Conservation (phyloP, 2,888 invertebrate genomes). For the Pilophorus perplexus region DNA sequence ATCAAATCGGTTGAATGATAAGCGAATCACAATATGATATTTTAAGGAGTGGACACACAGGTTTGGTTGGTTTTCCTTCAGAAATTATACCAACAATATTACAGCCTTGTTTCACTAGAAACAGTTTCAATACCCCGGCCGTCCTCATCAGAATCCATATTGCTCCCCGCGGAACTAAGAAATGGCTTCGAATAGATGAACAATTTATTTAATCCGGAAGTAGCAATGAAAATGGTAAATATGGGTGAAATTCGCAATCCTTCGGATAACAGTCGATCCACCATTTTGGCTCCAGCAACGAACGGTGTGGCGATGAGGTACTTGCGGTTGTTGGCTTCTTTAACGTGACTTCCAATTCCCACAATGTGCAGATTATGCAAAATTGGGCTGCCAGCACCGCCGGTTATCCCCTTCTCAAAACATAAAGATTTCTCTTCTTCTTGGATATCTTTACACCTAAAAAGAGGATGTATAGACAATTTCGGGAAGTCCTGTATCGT, state of each 20-base stretch:
- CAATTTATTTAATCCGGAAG: not conserved
- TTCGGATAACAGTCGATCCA: not conserved
- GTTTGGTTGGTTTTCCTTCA: too few species aligned
- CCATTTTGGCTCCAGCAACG: not conserved
- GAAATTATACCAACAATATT: too few species aligned
- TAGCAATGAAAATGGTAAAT: not conserved
- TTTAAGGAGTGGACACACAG: too few species aligned
- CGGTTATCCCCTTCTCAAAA: too few species aligned
- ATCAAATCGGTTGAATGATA: too few species aligned
- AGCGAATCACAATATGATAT: too few species aligned
- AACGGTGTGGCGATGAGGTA: conserved; percentile 15
- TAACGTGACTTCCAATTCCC: conserved; percentile 1
- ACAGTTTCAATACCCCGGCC: too few species aligned
- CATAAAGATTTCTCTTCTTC: too few species aligned
- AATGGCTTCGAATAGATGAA: too few species aligned
- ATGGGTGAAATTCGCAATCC: not conserved
- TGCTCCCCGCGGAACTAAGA: too few species aligned
- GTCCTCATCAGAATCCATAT: too few species aligned
- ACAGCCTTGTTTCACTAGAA: too few species aligned
- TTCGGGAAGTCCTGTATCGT: not conserved
- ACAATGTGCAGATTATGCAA: not conserved
- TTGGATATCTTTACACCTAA: not conserved
- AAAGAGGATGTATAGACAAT: not conserved
- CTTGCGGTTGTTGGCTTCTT: not conserved
- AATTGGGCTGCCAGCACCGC: conserved; percentile 7